These are phyloP conservation scores for Pollenia griseotomentosa DNA, from an alignment of 2,888 invertebrate genomes.

Conservation along the genomic window DNA sequence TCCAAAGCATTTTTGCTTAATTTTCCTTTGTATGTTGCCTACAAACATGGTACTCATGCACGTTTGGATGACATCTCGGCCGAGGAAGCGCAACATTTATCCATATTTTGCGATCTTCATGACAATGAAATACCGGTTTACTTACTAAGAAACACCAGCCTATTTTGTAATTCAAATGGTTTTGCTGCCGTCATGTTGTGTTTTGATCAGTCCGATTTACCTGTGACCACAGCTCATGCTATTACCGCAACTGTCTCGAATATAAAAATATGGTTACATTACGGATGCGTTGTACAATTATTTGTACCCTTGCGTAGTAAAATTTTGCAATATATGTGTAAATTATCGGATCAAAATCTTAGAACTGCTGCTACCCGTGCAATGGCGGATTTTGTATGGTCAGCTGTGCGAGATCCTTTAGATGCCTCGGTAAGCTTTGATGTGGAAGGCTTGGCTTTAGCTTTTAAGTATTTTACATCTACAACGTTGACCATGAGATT, in stretches of 20 bases:
- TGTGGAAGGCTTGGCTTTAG: conserved; percentile 93
- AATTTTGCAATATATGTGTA: conserved; percentile 96
- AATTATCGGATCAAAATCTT: conserved; percentile 95
- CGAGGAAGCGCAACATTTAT: conserved; percentile 88
- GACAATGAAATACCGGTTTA: conserved; percentile 97
- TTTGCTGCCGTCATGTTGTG: conserved; percentile 94
- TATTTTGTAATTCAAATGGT: conserved; percentile 96
- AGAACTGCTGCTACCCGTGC: conserved; percentile 94
- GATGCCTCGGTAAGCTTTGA: conserved; percentile 96
- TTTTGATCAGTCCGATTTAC: conserved; percentile 92
- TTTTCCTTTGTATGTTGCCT: conserved; percentile 94
- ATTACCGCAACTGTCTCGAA: conserved; percentile 96
- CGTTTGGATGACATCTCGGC: conserved; percentile 92
- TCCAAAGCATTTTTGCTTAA: conserved; percentile 95
- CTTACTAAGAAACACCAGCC: conserved; percentile 94
- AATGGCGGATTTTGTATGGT: conserved; percentile 99
- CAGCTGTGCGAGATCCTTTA: conserved; percentile 95
- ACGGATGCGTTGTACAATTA: conserved; percentile 93
- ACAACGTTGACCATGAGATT: conserved; percentile 96
- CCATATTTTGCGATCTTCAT: conserved; percentile 92
- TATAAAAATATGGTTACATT: conserved; percentile 96
- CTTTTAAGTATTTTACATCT: conserved; percentile 98
- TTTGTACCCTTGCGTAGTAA: conserved; percentile 94
- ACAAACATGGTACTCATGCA: conserved; percentile 92
- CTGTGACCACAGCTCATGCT: conserved; percentile 95